A percentile compares a stretch with the other conserved stretches of the same genome.
Evolutionary conservation across 2,888 invertebrate species (phyloP).

Genomic region (Trissoscelio sp.): DNA sequence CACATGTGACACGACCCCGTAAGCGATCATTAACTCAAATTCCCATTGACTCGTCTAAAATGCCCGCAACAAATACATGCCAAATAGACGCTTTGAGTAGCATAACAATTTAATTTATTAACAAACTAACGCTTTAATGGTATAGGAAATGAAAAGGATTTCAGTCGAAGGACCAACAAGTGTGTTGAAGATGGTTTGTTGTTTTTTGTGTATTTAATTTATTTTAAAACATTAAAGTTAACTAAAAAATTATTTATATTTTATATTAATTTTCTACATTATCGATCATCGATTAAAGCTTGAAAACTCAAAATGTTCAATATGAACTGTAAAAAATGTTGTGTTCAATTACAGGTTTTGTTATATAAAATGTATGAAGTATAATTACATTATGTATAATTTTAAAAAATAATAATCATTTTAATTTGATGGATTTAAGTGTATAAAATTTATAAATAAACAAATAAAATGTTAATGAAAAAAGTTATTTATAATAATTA

Average conservation of each 20-base stretch:
- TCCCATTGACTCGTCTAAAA: conserved; percentile 64
- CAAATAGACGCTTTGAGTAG: conserved; percentile 66
- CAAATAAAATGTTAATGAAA: no score
- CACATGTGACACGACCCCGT: conserved; percentile 54
- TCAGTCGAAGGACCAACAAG: conserved; percentile 9
- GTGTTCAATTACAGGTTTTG: no score
- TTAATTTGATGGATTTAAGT: no score
- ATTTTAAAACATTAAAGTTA: neutral
- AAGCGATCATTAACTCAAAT: conserved; percentile 65
- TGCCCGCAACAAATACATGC: conserved; percentile 62
- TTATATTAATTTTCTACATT: neutral
- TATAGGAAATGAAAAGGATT: conserved; percentile 9
- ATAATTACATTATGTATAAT: no score
- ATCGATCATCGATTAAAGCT: neutral
- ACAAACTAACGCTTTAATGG: conserved; percentile 58
- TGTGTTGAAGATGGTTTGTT: conserved; percentile 2
- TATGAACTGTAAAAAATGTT: no score
- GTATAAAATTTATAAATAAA: no score
- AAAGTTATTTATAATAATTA: neutral
- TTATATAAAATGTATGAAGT: no score
- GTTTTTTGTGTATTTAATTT: neutral
- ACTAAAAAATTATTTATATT: no score
- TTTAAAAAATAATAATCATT: no score
- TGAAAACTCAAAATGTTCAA: no score
- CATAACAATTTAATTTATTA: conserved; percentile 49